Evolutionary conservation across 2,888 invertebrate genomes (phyloP).

Genomic region (Metacarcinus magister): DNA sequence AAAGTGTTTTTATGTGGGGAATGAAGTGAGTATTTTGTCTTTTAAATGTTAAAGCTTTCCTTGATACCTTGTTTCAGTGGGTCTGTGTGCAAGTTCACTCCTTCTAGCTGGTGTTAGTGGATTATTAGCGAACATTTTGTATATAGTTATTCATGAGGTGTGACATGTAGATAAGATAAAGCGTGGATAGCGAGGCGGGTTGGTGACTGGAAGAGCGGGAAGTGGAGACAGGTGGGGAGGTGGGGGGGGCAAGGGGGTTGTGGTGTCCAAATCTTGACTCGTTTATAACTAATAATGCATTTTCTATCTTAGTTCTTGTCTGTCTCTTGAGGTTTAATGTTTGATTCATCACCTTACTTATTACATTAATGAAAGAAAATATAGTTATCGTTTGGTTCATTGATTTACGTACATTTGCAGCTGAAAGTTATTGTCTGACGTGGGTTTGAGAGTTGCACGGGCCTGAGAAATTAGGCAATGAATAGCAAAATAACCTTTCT

Average conservation of each 20-base stretch:
- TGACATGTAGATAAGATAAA: neutral
- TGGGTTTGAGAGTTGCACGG: neutral
- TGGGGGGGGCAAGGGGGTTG: neutral
- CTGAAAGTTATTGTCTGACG: neutral
- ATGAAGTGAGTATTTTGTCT: neutral
- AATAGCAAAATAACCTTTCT: neutral
- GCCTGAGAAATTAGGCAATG: too few species aligned
- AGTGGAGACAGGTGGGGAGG: neutral
- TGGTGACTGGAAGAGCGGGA: neutral
- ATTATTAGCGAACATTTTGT: neutral
- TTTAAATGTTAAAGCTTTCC: neutral
- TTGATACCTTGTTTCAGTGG: too few species aligned
- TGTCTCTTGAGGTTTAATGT: neutral
- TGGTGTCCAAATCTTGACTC: neutral
- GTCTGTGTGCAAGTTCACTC: too few species aligned
- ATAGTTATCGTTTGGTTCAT: neutral
- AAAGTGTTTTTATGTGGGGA: neutral
- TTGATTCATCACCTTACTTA: neutral
- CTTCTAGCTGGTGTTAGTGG: neutral
- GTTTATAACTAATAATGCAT: neutral
- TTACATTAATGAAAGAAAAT: neutral
- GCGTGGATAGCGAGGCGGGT: neutral
- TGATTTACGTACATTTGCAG: neutral
- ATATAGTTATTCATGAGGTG: neutral
- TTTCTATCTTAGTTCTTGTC: neutral